Base-by-base conservation (phyloP, 2,113 vertebrate species). In the Erythrocebus patas region DNA sequence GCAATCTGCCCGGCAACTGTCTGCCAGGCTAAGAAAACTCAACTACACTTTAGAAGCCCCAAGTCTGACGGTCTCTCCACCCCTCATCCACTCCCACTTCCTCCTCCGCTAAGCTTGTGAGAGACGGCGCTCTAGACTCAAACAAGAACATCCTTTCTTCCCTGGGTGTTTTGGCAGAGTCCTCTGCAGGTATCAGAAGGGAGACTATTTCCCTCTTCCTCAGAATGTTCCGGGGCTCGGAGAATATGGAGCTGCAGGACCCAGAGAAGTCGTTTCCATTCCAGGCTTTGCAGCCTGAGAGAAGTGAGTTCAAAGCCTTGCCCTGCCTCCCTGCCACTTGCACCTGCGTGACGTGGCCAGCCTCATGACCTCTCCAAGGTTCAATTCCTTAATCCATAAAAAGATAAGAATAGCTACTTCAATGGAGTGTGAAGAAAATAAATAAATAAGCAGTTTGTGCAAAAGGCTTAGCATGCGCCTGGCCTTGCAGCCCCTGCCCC, bases 91-190 rank as follows among this genome's bases (percentile, higher is more conserved):
- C 27, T 2, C 12, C 8, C 20, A 25, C 18, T 18, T 18, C 43
- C n/a, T 45, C 64, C 70, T 57, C 4, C 27, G 3, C 70, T 8
- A 16, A 76, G 17, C 40, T 3, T 0, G 40, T 38, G 30, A 83
- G 40, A 22, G 1, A 0, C 0, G 0, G 66, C 6, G 4, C 7
- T 38, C 11, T 27, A 10, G 52, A 3, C 18, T 1, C 50, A 50
- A n/a, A 73, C 0, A 9, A 45, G 35, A 68, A 23, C 9, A 4
- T 5, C 22, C 30, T 22, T 18, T 59, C 79, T 23, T 68, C 48
- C 57, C 35, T 40, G 66, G 57, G 11, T 1, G 2, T 6, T 72
- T 25, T 17, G 23, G 72, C 73, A 76, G 57, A 85, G 38, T 32
- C 43, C 30, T 35, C 22, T 22, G 8, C 5, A 1, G 22, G 16